phyloP scores from a whole-genome alignment of 2,797 vertebrate genomes.

The Morelia viridis region DNA sequence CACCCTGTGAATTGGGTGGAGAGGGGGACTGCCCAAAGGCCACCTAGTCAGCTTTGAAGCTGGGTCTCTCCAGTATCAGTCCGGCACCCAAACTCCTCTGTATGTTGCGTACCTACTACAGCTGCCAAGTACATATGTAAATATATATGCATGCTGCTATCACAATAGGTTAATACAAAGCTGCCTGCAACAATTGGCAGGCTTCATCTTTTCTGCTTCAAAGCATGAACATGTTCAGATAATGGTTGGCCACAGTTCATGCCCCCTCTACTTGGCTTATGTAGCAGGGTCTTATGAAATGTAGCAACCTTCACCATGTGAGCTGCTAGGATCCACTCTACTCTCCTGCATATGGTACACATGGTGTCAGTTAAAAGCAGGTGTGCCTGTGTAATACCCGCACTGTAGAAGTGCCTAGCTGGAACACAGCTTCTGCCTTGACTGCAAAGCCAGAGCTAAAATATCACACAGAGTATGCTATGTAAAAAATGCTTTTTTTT shows the following conservation, averaged over 20 bases:
- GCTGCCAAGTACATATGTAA: background rate
- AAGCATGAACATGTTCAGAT: background rate
- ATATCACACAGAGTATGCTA: background rate
- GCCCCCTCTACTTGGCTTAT: background rate
- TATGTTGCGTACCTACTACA: background rate
- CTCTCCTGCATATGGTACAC: background rate
- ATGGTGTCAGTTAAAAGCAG: background rate
- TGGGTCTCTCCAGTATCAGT: background rate
- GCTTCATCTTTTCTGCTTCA: background rate
- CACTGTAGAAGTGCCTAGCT: background rate
- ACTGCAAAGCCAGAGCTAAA: background rate
- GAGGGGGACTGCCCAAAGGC: background rate
- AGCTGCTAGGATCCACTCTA: background rate
- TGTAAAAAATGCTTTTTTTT: background rate
- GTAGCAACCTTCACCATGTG: background rate
- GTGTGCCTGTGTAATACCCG: background rate
- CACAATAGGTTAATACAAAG: background rate
- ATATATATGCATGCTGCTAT: background rate
- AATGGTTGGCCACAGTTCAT: background rate
- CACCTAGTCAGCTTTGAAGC: background rate
- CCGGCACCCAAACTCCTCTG: background rate
- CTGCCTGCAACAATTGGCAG: background rate
- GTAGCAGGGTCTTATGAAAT: background rate
- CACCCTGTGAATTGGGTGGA: background rate
- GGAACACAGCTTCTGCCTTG: too few relatives aligned